phyloP scores from a whole-genome alignment of 1,140 invertebrate species.

The Listronotus oregonensis region DNA sequence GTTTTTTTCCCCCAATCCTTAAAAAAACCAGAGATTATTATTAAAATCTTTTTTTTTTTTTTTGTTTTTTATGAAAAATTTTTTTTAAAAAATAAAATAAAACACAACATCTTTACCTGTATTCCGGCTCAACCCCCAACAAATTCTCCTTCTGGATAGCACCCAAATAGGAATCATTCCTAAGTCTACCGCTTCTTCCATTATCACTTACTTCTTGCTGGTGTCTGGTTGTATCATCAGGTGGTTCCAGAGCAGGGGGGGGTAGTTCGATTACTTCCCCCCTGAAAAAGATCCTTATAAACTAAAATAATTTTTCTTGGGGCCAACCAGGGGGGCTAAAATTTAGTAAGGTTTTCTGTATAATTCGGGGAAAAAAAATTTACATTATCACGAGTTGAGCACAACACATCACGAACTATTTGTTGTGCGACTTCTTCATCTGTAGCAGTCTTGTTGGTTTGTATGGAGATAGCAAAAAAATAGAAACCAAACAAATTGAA shows the following conservation, averaged over 20 bases:
- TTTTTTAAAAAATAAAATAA: no score
- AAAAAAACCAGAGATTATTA: no score
- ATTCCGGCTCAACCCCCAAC: constrained; percentile 77
- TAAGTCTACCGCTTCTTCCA: constrained; percentile 66
- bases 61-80: no score
- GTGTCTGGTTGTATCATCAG: constrained; percentile 58
- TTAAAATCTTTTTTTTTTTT: no score
- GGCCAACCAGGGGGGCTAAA: constrained; percentile 85
- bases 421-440: constrained; percentile 50
- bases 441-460: constrained; percentile 45
- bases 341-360: constrained; percentile 90
- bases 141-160: constrained; percentile 79
- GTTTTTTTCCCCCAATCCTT: no score
- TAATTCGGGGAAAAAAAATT: constrained; percentile 94
- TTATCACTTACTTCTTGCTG: constrained; percentile 56
- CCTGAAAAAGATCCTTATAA: constrained; percentile 95
- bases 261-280: constrained; percentile 79
- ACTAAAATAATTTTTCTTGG: constrained; percentile 88
- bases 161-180: constrained; percentile 83
- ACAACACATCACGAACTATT: constrained; percentile 86
- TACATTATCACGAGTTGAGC: constrained; percentile 87
- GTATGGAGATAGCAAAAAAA: constrained; percentile 46
- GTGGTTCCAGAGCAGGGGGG: constrained; percentile 84
- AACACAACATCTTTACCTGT: constrained; percentile 58
- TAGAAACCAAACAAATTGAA: no score